These are phyloP conservation scores for Sylvia borin DNA, from an alignment of 2,797 vertebrate genomes.

Conservation along the genomic window DNA sequence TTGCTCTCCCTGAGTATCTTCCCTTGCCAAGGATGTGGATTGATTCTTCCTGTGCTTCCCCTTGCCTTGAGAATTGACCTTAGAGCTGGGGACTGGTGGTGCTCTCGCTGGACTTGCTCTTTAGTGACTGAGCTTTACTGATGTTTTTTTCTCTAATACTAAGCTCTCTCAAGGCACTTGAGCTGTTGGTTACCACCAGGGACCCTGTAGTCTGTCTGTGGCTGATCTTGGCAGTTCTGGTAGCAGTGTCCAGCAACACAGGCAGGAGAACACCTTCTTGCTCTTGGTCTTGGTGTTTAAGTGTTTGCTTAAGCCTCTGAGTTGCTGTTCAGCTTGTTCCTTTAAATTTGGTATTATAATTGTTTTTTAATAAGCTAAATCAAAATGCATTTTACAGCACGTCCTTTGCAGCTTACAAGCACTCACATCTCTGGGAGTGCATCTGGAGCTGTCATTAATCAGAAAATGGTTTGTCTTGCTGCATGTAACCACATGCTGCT, in stretches of 20 bases:
- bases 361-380: background rate
- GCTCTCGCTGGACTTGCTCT: background rate
- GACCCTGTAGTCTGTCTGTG: background rate
- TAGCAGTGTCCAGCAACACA: background rate
- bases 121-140: background rate
- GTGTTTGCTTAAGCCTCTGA: background rate
- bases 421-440: background rate
- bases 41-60: background rate
- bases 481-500: conserved; percentile 1
- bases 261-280: background rate
- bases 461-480: conserved; percentile 40
- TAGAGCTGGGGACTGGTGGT: background rate
- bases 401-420: background rate
- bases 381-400: background rate
- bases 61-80: background rate
- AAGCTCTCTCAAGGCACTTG: background rate
- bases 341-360: background rate
- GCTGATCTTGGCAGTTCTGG: background rate
- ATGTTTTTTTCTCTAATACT: rapidly evolving
- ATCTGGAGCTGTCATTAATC: conserved; percentile 39
- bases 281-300: background rate
- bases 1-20: background rate
- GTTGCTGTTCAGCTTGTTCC: background rate
- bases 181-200: background rate
- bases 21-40: background rate